Evolutionary conservation across 2,797 vertebrate species (phyloP).

Genomic region (Cephalopachus bancanus): DNA sequence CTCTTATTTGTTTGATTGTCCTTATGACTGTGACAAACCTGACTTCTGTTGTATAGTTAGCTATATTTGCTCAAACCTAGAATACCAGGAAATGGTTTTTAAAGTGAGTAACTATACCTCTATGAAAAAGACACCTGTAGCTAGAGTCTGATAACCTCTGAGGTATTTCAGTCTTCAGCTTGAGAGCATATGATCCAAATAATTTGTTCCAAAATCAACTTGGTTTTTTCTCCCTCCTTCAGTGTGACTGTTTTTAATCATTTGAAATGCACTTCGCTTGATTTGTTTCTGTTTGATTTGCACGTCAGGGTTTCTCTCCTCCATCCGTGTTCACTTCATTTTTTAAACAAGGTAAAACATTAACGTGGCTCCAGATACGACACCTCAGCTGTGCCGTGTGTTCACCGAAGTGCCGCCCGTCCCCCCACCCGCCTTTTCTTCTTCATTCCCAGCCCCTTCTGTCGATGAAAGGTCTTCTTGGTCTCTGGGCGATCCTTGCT

Average conservation of each 20-base stretch:
- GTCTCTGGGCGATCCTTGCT: too few species aligned
- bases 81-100: neutral
- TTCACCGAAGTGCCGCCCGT: fast-evolving
- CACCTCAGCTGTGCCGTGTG: neutral
- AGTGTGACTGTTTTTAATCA: neutral
- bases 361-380: neutral
- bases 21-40: neutral
- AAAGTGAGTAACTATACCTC: neutral
- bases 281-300: neutral
- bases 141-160: neutral
- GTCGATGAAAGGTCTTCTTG: fast-evolving
- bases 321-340: neutral
- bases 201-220: neutral
- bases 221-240: neutral
- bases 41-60: neutral
- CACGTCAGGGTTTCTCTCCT: neutral
- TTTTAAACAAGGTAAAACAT: neutral
- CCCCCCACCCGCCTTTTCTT: neutral
- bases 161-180: neutral
- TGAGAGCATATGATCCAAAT: neutral
- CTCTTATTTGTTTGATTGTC: neutral
- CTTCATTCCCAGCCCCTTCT: too few species aligned
- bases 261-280: neutral
- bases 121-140: neutral
- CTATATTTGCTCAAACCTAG: neutral